Base-by-base conservation (phyloP, 2,113 vertebrate species). In the Tylochromis polylepis region DNA sequence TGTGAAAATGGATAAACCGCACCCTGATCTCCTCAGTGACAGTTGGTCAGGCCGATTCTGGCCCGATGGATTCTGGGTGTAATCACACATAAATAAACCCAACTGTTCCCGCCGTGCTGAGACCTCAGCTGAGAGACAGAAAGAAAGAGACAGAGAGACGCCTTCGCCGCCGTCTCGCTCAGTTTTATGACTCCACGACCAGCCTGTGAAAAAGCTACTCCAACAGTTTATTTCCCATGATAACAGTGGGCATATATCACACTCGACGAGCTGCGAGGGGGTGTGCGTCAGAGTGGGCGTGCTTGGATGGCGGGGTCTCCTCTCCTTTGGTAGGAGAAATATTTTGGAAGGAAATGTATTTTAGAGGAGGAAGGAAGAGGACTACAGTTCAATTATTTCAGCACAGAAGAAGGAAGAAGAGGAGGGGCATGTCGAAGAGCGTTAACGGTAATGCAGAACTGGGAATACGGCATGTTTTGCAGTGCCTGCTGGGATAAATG, bases 151-250 rank as follows among this genome's bases (percentile, higher is more conserved):
- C 59, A 77, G 75, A 6, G 67, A 29, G 87, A 89, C 59, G 24
- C 58, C 67, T 58, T 58, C 29, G 27, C 57, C 56, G 12, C 10
- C 31, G 56, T 77, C 84, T 81, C 58, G 41, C 89, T 84, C 88
- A 22, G 83, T 87, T 87, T 87, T 24, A 87, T 84, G 67, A 84
- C 77, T 85, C 58, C 56, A 60, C 65, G 3, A 14, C 29, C 78
- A 20, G 78, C 3, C 81, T 86, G 87, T 62, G 85, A 89, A 72
- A 81, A 83, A 85, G 58, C 80, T 84, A 53, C 86, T 91, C 87
- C 72, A 67, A 86, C 91, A 86, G 81, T 92, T 94, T 94, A 94
- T 94, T 94, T 94, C 93, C 93, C 91, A 87, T n/a, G 93, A 89
- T 87, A 83, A 59, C 85, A 59, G 51, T 3, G 5, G n/a, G 22